Percentiles rank a stretch among this genome's conserved stretches.
Conservation (phyloP, 2,888 invertebrate genomes). For the Deroplatys truncata region DNA sequence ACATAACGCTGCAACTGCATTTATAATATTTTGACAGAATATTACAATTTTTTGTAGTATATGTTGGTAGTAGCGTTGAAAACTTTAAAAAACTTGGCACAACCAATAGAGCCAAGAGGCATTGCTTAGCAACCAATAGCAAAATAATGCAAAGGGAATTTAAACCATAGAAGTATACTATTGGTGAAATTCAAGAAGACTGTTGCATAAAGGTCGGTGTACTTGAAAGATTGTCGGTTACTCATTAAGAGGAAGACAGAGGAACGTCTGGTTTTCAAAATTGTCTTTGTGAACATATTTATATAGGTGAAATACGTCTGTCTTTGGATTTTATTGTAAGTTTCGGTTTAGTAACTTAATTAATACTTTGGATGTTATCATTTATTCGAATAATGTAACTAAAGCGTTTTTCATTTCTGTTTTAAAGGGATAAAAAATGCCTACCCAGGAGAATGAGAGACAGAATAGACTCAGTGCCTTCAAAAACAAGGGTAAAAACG, state of each 20-base stretch:
- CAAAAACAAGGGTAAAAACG: constrained; percentile 73
- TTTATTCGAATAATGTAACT: background rate
- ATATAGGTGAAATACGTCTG: background rate
- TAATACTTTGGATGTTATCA: background rate
- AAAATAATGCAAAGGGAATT: background rate
- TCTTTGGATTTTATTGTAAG: background rate
- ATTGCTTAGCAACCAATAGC: background rate
- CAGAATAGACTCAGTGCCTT: constrained; percentile 62
- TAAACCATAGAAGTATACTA: background rate
- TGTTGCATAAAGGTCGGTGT: background rate
- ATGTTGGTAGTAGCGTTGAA: background rate
- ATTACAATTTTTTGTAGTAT: background rate
- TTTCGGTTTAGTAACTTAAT: background rate
- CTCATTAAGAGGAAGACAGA: background rate
- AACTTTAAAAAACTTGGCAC: background rate
- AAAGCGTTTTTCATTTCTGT: background rate
- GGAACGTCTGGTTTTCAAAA: too few relatives aligned
- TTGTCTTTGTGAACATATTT: background rate
- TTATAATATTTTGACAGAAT: too few relatives aligned
- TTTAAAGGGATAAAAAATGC: constrained; percentile 47
- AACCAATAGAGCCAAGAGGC: background rate
- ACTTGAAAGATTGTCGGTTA: background rate
- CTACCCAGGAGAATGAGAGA: constrained; percentile 52
- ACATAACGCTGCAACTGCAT: too few relatives aligned
- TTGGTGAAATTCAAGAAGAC: background rate